Conservation (phyloP, 2,797 vertebrate genomes). For the Dendrocincla tyrannina region DNA sequence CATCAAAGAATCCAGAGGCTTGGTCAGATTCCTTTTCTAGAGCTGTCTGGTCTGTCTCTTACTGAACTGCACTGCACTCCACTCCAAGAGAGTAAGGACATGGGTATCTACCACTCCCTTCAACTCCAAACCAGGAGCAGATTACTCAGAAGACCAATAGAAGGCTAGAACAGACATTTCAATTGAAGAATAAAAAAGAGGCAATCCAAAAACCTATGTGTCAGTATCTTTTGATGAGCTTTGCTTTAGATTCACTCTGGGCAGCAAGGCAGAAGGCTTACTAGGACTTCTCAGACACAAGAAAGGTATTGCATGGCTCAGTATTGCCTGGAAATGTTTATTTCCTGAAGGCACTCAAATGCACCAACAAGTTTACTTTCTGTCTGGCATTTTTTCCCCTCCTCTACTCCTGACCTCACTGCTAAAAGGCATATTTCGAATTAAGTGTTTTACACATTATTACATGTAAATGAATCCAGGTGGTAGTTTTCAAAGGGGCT, state of each 20-base stretch:
- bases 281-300: not conserved
- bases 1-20: not conserved
- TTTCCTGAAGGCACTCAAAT: not conserved
- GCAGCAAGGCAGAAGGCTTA: not conserved
- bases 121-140: not conserved
- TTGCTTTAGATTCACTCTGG: not conserved
- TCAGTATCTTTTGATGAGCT: not conserved
- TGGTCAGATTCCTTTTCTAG: not conserved
- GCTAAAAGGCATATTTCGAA: not conserved
- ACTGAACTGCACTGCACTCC: not conserved
- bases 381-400: not conserved
- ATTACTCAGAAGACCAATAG: not conserved
- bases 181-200: not conserved
- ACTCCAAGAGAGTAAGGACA: not conserved
- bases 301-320: not conserved
- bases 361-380: not conserved
- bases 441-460: not conserved
- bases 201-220: not conserved
- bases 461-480: not conserved
- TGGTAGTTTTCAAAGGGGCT: not conserved
- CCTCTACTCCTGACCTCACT: rapidly evolving
- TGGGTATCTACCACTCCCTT: not conserved
- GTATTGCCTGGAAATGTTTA: not conserved
- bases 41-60: not conserved
- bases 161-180: not conserved